phyloP scores from a whole-genome alignment of 2,888 invertebrate genomes.

The Polydrusus cervinus region DNA sequence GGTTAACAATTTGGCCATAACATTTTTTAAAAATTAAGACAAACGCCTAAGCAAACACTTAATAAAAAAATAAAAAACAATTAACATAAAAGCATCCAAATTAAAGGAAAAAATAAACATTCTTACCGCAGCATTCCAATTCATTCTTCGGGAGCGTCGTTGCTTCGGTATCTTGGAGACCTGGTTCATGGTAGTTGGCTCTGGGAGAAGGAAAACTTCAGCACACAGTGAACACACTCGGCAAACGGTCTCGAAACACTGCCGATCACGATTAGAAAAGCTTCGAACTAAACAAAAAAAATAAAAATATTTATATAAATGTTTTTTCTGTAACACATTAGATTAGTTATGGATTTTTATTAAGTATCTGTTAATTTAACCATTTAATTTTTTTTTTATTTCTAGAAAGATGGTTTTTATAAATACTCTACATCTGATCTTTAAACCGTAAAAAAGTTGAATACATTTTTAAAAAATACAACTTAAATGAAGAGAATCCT shows the following conservation, averaged over 20 bases:
- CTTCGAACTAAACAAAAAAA: background rate
- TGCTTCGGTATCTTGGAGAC: background rate
- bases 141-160: background rate
- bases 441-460: too few relatives aligned
- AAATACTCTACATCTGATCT: too few relatives aligned
- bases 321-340: too few relatives aligned
- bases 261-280: background rate
- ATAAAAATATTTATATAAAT: background rate
- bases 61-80: background rate
- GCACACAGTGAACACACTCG: too few relatives aligned
- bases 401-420: too few relatives aligned
- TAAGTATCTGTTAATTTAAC: too few relatives aligned
- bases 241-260: background rate
- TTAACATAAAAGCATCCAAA: constrained; percentile 4
- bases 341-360: too few relatives aligned
- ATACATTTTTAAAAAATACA: too few relatives aligned
- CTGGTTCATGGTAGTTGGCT: background rate
- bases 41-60: background rate
- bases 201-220: background rate
- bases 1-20: too few relatives aligned
- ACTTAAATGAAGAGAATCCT: too few relatives aligned
- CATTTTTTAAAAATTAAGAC: background rate
- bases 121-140: background rate
- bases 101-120: background rate
- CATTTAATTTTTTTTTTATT: too few relatives aligned